Base-by-base conservation (phyloP, 2,113 vertebrate species). In the Pardalotus punctatus region DNA sequence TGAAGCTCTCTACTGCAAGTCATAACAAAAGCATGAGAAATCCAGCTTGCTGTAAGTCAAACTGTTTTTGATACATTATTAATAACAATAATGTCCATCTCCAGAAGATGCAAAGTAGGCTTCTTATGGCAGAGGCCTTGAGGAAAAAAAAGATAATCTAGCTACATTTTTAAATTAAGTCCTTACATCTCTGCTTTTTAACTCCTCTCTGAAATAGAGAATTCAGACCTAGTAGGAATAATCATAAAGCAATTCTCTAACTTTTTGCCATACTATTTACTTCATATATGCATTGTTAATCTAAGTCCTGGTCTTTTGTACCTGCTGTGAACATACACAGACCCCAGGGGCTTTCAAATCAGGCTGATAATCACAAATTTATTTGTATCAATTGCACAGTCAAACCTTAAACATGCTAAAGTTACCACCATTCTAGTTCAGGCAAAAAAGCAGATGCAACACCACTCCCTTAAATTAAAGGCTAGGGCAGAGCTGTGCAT, bases 51-150 rank as follows among this genome's bases (percentile, higher is more conserved):
- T 94, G 53, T 47, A 86, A 65, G 65, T 87, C 81, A 86, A 77
- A 81, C 56, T 3, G 5, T 1, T 91, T 88, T 94, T 93, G 76
- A 96, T 97, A 93, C 61, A 96, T 97, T 95, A 96, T 96, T 96
- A 94, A 95, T 79, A 95, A 58, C 50, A 89, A 28, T 54, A 73
- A 86, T 22, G 74, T 80, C 72, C 72, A 77, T 86, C 61, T 86
- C 42, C 61, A 86, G 83, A 92, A 93, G 64, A 94, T 33, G 62
- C 22, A 65, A 38, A 83, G 57, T n/a, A 81, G 47, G 67, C 60
- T 95, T 76, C 64, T 65, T 77, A 74, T 0, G 0, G 60, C 38
- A 73, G 29, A 81, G 33, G 51, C 47, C 81, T 62, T 17, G 18
- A 18, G 17, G 22, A 0, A 6, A 40, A 53, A 48, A 58, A 58